phyloP scores from a whole-genome alignment of 1,140 invertebrate genomes.

The Cataglyphis hispanica region DNA sequence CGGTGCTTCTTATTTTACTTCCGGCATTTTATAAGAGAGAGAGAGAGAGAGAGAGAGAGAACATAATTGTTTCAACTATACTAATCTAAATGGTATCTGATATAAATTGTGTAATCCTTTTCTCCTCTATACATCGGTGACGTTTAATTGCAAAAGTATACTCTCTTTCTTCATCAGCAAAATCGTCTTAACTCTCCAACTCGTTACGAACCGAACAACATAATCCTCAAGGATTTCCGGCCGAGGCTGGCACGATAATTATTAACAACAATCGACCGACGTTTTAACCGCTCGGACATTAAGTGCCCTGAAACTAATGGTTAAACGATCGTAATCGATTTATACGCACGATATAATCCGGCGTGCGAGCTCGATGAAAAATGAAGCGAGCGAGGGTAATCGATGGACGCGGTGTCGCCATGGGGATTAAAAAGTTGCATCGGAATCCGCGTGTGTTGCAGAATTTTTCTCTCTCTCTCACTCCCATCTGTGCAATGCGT shows the following conservation, averaged over 20 bases:
- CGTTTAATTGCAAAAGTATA: slow-evolving; percentile 23
- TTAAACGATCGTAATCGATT: slow-evolving; percentile 54
- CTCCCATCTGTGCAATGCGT: slow-evolving; percentile 2
- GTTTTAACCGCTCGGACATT: slow-evolving; percentile 40
- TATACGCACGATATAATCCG: slow-evolving; percentile 43
- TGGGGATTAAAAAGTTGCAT: slow-evolving; percentile 50
- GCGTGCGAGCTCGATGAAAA: slow-evolving; percentile 6
- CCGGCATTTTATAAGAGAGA: background rate
- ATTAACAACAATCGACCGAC: slow-evolving; percentile 48
- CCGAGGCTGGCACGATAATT: slow-evolving; percentile 22
- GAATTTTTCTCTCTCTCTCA: background rate
- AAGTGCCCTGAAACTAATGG: slow-evolving; percentile 53
- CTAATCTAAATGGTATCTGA: background rate
- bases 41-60: background rate
- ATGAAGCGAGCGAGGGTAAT: slow-evolving; percentile 11
- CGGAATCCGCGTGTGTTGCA: slow-evolving; percentile 12
- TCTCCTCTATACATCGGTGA: background rate
- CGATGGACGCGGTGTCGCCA: slow-evolving; percentile 16
- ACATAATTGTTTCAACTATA: background rate
- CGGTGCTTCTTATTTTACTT: background rate
- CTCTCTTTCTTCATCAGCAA: background rate
- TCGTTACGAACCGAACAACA: slow-evolving; percentile 35
- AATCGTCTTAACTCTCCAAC: slow-evolving; percentile 38
- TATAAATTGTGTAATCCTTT: background rate
- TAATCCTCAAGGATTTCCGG: slow-evolving; percentile 44